These are phyloP conservation scores for Siniperca scherzeri DNA, from an alignment of 2,797 vertebrate genomes.

Conservation along the genomic window DNA sequence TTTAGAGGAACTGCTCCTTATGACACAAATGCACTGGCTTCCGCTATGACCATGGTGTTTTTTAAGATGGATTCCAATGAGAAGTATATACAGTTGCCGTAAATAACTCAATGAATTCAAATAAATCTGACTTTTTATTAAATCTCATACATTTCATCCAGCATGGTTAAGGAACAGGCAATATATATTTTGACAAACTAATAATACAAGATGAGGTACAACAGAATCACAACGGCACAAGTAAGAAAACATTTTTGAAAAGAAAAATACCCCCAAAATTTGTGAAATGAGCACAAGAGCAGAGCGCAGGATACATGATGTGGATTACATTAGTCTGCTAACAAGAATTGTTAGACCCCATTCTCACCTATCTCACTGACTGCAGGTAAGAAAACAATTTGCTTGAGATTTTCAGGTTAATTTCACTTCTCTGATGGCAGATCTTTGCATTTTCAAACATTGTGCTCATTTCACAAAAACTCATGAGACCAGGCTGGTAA, in stretches of 20 bases:
- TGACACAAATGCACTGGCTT: background rate
- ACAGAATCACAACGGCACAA: slow-evolving; percentile 39
- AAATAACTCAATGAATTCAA: slow-evolving; percentile 19
- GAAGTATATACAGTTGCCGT: background rate
- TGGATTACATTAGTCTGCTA: background rate
- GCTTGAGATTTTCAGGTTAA: no score
- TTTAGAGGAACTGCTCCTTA: background rate
- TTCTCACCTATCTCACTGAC: background rate
- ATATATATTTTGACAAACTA: slow-evolving; percentile 65
- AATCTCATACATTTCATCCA: slow-evolving; percentile 67
- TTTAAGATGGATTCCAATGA: background rate
- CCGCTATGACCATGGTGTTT: background rate
- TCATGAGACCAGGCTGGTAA: background rate
- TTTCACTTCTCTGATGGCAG: background rate
- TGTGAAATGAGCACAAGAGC: slow-evolving; percentile 29
- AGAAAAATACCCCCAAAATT: background rate
- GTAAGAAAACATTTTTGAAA: slow-evolving; percentile 7
- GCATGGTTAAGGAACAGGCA: slow-evolving; percentile 67
- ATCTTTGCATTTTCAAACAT: background rate
- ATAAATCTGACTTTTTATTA: slow-evolving; percentile 68
- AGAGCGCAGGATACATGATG: background rate
- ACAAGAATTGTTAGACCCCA: background rate
- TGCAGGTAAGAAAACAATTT: background rate
- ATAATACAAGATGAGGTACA: slow-evolving; percentile 47
- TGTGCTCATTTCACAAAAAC: slow-evolving; percentile 32